phyloP scores from a whole-genome alignment of 1,140 invertebrate genomes.

The Penaeus indicus region DNA sequence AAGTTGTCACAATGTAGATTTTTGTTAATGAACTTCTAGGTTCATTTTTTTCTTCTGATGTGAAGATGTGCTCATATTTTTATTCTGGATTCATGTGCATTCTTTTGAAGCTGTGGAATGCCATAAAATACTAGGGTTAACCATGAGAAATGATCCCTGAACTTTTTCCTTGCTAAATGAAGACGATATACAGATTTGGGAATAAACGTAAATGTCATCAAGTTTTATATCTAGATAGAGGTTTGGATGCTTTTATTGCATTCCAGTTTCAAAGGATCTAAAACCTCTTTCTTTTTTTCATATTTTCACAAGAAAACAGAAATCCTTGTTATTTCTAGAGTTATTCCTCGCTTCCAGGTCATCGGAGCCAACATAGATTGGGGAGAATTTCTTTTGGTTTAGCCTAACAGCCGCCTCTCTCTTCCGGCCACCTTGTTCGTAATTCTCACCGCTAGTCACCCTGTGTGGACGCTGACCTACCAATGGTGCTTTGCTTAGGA shows the following conservation, averaged over 20 bases:
- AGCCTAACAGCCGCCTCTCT: slow-evolving; percentile 16
- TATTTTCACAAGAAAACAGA: too few relatives aligned
- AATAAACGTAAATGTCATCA: too few relatives aligned
- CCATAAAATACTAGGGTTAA: slow-evolving; percentile 21
- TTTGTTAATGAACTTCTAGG: slow-evolving; percentile 9
- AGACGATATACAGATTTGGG: background rate
- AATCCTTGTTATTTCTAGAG: too few relatives aligned
- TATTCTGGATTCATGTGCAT: slow-evolving; percentile 22
- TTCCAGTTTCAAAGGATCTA: too few relatives aligned
- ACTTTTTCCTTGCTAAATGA: background rate
- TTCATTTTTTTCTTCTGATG: background rate
- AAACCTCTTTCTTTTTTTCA: too few relatives aligned
- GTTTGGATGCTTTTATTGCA: too few relatives aligned
- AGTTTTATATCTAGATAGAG: too few relatives aligned
- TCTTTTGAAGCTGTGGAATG: slow-evolving; percentile 28
- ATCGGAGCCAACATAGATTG: background rate
- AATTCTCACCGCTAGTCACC: background rate
- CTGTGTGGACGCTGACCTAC: slow-evolving; percentile 37
- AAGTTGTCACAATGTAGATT: background rate
- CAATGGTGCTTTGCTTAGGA: slow-evolving; percentile 49
- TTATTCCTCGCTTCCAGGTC: background rate
- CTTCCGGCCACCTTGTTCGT: slow-evolving; percentile 18
- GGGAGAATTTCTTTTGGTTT: slow-evolving; percentile 31
- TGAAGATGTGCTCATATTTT: slow-evolving; percentile 20
- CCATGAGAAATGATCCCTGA: slow-evolving; percentile 24